Conservation (phyloP, 2,888 invertebrate species). For the Drosophila nigritarsus region DNA sequence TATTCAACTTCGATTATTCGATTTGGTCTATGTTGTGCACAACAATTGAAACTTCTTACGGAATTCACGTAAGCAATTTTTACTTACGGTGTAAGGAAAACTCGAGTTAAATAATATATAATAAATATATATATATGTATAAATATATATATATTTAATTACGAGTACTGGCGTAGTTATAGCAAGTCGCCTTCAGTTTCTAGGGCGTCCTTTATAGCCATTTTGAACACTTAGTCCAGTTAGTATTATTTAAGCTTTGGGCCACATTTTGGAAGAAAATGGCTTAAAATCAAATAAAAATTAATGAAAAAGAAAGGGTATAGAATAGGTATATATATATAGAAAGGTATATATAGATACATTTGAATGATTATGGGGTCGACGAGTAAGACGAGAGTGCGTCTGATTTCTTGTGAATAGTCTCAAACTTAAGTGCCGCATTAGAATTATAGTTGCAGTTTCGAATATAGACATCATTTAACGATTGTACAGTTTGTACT, state of each 20-base stretch:
- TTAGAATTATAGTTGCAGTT: background rate
- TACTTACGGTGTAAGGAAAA: background rate
- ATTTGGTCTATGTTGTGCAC: background rate
- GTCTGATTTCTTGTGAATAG: background rate
- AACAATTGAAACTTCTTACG: background rate
- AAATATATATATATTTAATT: no score
- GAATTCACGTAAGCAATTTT: background rate
- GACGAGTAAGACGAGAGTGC: no score
- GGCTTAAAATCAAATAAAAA: no score
- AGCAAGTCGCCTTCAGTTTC: background rate
- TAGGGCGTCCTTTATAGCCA: accelerated
- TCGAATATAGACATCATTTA: background rate
- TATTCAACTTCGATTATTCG: no score
- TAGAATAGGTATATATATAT: no score
- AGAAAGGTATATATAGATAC: background rate
- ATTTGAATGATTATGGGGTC: background rate
- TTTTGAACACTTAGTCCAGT: background rate
- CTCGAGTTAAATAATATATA: background rate
- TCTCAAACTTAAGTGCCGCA: background rate
- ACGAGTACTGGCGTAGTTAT: background rate
- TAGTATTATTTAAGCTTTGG: background rate
- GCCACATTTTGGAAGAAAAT: background rate
- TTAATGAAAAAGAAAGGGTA: no score
- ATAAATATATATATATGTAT: no score
- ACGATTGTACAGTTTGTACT: slow-evolving; percentile 11